Conservation (phyloP, 2,113 vertebrate species). For the Choloepus hoffmanni region DNA sequence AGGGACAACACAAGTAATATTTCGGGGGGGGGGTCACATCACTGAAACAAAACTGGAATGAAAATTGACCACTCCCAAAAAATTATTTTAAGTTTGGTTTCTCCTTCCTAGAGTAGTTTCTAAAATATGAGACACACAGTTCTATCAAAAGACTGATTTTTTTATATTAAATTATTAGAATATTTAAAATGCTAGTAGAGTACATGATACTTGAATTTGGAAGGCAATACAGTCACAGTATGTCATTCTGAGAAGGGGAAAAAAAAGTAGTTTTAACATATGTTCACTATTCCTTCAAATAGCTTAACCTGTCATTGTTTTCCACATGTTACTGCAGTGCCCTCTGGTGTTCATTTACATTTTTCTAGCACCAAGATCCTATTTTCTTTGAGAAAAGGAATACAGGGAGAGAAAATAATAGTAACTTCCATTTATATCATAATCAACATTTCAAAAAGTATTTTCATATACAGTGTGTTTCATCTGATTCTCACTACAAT, state of each 20-base stretch:
- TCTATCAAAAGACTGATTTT: not conserved
- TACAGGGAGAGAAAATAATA: not conserved
- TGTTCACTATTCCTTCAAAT: not conserved
- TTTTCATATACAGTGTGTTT: not conserved
- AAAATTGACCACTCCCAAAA: not conserved
- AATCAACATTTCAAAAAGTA: not conserved
- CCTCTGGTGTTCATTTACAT: slow-evolving; percentile 63
- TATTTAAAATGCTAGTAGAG: not conserved
- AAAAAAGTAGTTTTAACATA: not conserved
- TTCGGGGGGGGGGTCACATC: not conserved
- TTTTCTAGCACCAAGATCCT: not conserved
- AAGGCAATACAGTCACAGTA: not conserved
- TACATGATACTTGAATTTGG: not conserved
- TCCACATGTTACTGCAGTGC: slow-evolving; percentile 49
- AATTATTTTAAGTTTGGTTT: not conserved
- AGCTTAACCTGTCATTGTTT: not conserved
- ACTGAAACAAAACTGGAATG: not conserved
- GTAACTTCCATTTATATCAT: not conserved
- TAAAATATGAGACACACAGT: not conserved
- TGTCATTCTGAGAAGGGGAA: not conserved
- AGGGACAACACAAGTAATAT: not conserved
- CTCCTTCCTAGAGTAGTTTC: not conserved
- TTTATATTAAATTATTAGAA: slow-evolving; percentile 15
- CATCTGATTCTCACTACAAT: not conserved
- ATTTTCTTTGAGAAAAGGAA: slow-evolving; percentile 38